phyloP scores from a whole-genome alignment of 2,113 vertebrate species.

The Octodon degus region DNA sequence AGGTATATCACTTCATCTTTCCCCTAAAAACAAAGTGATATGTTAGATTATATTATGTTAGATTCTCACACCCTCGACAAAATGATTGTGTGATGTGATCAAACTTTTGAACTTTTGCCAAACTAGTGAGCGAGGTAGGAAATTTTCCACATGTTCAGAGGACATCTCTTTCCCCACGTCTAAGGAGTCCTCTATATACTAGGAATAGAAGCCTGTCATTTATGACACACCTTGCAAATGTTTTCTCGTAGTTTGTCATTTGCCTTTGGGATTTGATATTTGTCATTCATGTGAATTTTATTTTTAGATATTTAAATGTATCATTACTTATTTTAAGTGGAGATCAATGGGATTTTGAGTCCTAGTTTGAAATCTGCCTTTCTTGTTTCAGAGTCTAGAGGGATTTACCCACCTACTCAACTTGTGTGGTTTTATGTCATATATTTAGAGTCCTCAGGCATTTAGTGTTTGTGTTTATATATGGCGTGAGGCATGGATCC shows the following conservation, averaged over 20 bases:
- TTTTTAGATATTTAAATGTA: constrained; percentile 36
- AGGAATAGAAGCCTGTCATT: constrained; percentile 33
- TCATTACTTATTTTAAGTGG: not conserved
- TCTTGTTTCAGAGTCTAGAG: not conserved
- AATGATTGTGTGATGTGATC: not conserved
- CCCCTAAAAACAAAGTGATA: too few species aligned
- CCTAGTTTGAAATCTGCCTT: not conserved
- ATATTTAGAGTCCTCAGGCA: constrained; percentile 1
- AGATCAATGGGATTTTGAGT: constrained; percentile 19
- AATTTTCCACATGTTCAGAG: constrained; percentile 44
- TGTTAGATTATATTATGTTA: not conserved
- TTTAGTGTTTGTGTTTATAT: not conserved
- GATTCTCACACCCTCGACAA: not conserved
- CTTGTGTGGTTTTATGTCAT: not conserved
- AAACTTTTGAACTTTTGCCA: constrained; percentile 19
- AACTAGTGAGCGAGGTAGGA: constrained; percentile 40
- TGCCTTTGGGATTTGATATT: constrained; percentile 47
- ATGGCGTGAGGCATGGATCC: constrained; percentile 3
- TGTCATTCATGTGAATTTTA: not conserved
- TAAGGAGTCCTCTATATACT: not conserved
- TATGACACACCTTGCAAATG: not conserved
- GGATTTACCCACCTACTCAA: not conserved
- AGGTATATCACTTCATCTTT: not conserved
- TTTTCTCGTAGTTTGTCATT: constrained; percentile 9
- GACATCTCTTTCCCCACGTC: constrained; percentile 3